Percentiles rank a stretch among this genome's conserved stretches.
These are phyloP conservation scores for Hydractinia echinata DNA, from an alignment of 30 jellyfish, hydroid and myxozoan species.

Conservation along the genomic window DNA sequence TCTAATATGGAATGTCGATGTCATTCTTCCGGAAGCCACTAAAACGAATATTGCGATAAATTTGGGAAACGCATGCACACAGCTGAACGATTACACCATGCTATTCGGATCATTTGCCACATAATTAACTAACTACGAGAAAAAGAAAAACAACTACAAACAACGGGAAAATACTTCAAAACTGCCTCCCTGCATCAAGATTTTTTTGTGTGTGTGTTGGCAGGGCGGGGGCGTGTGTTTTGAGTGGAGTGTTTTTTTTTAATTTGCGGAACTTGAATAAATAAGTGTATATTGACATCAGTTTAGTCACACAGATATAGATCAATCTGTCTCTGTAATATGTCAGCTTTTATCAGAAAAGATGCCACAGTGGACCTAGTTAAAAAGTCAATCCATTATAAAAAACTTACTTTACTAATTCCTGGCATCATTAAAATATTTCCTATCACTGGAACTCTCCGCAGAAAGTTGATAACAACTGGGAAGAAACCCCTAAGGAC, in stretches of 20 bases:
- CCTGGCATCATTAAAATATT: slow-evolving; percentile 85
- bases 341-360: too few species aligned
- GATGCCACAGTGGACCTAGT: too few species aligned
- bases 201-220: neutral
- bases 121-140: slow-evolving; percentile 35
- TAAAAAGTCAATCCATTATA: too few species aligned
- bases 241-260: too few species aligned
- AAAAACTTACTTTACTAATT: slow-evolving; percentile 67
- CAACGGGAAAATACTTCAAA: neutral
- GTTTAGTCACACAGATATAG: too few species aligned
- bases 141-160: neutral
- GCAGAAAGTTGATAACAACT: slow-evolving; percentile 77
- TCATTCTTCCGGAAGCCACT: slow-evolving; percentile 19
- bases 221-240: too few species aligned
- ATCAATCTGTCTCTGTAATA: too few species aligned
- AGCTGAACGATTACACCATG: slow-evolving; percentile 22
- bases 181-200: neutral
- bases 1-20: too few species aligned
- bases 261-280: too few species aligned
- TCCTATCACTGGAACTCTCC: slow-evolving; percentile 95
- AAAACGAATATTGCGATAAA: slow-evolving; percentile 10
- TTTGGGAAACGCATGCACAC: neutral
- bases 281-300: too few species aligned
- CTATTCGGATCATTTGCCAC: slow-evolving; percentile 52
- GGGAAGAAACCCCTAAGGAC: slow-evolving; percentile 86